Evolutionary conservation across 2,113 vertebrate species (phyloP).

Genomic region (Hiodon tergisus): DNA sequence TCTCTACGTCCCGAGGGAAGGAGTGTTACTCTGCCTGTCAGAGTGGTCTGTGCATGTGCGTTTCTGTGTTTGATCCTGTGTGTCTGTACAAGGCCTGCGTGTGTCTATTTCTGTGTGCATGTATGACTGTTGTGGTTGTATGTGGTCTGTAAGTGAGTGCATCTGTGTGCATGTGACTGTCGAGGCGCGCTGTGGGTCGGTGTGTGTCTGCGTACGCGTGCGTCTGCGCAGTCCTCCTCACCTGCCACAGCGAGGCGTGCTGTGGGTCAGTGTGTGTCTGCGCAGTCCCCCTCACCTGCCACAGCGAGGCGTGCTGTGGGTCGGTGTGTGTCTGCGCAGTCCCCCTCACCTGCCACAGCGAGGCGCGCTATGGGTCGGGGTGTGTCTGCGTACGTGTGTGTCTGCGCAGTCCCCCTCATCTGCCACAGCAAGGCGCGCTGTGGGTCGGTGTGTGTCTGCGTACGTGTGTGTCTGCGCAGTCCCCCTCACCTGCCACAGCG

Average conservation of each 20-base stretch:
- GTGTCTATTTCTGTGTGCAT: background rate
- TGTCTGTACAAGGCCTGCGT: background rate
- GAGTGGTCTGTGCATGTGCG: background rate
- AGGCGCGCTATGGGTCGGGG: no score
- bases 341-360: no score
- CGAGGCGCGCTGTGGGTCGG: background rate
- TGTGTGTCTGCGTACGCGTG: background rate
- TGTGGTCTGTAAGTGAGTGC: no score
- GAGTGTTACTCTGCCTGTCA: background rate
- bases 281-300: no score
- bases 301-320: no score
- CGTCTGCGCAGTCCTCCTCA: background rate
- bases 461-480: background rate
- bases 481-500: no score
- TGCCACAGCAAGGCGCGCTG: no score
- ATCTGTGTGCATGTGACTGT: no score
- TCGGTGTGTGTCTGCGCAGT: no score
- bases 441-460: background rate
- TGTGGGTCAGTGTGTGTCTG: constrained; percentile 83
- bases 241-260: constrained; percentile 64
- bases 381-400: no score
- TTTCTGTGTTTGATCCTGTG: background rate
- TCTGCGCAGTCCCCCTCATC: no score
- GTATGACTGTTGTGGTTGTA: background rate
- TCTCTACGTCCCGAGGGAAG: background rate